A percentile compares a stretch with the other conserved stretches of the same genome.
phyloP scores from a whole-genome alignment of 2,888 invertebrate genomes.

The Trissolcus brochymenae region DNA sequence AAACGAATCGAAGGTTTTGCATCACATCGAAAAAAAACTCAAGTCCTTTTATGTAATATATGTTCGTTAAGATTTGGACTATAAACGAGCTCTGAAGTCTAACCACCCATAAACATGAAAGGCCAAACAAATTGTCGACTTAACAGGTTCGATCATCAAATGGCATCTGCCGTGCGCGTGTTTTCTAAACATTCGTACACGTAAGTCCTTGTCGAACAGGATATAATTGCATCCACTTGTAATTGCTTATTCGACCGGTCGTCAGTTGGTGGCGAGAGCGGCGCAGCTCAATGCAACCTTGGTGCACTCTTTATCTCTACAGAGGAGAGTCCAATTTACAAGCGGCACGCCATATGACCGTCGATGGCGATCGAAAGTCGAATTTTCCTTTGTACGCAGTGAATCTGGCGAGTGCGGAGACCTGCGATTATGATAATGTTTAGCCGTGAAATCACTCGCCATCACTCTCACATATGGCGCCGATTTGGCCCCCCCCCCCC shows the following conservation, averaged over 20 bases:
- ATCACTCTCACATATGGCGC: constrained; percentile 47
- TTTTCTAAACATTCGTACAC: constrained; percentile 34
- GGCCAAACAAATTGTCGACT: constrained; percentile 27
- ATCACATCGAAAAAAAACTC: not conserved
- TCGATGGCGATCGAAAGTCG: constrained; percentile 27
- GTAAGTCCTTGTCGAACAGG: constrained; percentile 7
- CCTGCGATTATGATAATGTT: constrained; percentile 57
- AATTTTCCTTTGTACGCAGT: constrained; percentile 36
- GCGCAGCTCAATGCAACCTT: constrained; percentile 25
- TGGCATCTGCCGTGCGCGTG: constrained; percentile 42
- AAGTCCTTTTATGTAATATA: constrained; percentile 4
- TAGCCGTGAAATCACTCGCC: constrained; percentile 48
- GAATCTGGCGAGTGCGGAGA: constrained; percentile 44
- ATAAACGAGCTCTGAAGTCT: constrained; percentile 11
- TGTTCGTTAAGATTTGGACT: constrained; percentile 2
- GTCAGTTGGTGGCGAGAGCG: constrained; percentile 36
- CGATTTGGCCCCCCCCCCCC: constrained; percentile 29
- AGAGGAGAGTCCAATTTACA: constrained; percentile 35
- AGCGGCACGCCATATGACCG: constrained; percentile 44
- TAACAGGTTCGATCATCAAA: constrained; percentile 36
- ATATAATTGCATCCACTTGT: constrained; percentile 50
- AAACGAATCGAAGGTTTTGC: not conserved
- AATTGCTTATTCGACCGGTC: constrained; percentile 50
- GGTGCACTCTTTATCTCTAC: constrained; percentile 21
- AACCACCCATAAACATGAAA: constrained; percentile 11